Evolutionary conservation across 1,140 invertebrate genomes (phyloP), one percentile per base, ranked within the genome.

Genomic region (Mya arenaria): DNA sequence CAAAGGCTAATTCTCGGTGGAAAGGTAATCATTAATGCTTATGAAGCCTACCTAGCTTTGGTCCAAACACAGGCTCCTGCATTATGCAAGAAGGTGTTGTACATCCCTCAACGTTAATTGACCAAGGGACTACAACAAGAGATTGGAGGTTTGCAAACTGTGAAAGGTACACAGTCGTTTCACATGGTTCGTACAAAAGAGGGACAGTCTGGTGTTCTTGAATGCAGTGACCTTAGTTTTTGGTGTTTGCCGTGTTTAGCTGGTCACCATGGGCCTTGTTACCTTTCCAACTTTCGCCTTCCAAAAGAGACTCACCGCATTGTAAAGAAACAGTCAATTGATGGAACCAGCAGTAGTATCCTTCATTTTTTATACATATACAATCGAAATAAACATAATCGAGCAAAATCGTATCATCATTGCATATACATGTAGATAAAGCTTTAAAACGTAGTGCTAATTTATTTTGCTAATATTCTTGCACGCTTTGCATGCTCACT

Each of bases 1-100:
- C 15, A 77, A 30, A 77, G 60, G 25, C 36, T 77, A 6, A 77
- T 77, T 28, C 41, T 77, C 4, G 73, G 73, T 2, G 73, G 41
- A 19, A 28, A 48, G 10, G 36, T 77, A 2, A 65, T 65, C 25
- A 77, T 48, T n/a, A 77, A 77, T 39, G 73, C 58, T 4, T 63
- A 77, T 39, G 58, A 77, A 23, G 30, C 60, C 2, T 77, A 77
- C 32, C 23, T 65, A n/a, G 73, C 73, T 6, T 36, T 75, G 3
- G 1, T 32, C 36, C 41, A 32, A 77, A 28, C 32, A 1, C 1
- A 8, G 44, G 25, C n/a, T n/a, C 6, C 30, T 36, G 30, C 5
- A 63, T 13, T 13, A 37, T 37, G 1, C 73, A 77, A 39, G 19
- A 77, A n/a, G 19, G 44, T 1, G 44, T 77, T 17, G 62, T 63